Evolutionary conservation across 2,888 invertebrate species (phyloP).

Genomic region (Galeopsomyia nigrocyanea): DNA sequence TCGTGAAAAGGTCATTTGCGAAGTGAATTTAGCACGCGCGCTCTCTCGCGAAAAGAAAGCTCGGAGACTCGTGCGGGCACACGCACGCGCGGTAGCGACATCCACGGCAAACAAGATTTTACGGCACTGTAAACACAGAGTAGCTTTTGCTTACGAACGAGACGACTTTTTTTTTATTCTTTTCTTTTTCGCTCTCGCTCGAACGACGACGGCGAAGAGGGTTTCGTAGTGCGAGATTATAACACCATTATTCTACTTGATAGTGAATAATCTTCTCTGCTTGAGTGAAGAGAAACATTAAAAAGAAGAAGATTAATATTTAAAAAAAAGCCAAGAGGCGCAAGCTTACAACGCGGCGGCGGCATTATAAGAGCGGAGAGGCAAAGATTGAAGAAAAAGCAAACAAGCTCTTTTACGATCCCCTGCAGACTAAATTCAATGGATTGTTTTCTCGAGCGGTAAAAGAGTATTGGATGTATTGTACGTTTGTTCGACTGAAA

Average conservation of each 20-base stretch:
- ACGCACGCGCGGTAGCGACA: slow-evolving; percentile 14
- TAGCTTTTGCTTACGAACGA: not conserved
- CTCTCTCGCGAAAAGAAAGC: slow-evolving; percentile 3
- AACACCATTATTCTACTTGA: not conserved
- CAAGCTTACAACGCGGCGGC: not conserved
- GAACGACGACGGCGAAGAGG: slow-evolving; percentile 7
- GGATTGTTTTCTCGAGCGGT: not conserved
- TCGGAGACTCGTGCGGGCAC: not conserved
- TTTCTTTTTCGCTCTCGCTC: not conserved
- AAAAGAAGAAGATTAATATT: not conserved
- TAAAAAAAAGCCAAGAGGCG: not conserved
- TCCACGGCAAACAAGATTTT: slow-evolving; percentile 36
- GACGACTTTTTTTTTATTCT: too few species aligned
- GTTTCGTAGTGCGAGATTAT: not conserved
- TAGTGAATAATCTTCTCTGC: not conserved
- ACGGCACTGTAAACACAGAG: slow-evolving; percentile 33
- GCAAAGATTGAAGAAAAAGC: slow-evolving; percentile 25
- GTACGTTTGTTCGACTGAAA: slow-evolving; percentile 1
- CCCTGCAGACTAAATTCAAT: slow-evolving; percentile 15
- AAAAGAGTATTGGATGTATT: not conserved
- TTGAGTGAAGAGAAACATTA: slow-evolving; percentile 4
- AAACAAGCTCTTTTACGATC: slow-evolving; percentile 33
- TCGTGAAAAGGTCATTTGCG: slow-evolving; percentile 30
- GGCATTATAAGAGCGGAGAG: slow-evolving; percentile 15
- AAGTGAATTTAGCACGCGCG: slow-evolving; percentile 26